Percentiles rank a stretch among this genome's conserved stretches.
These are phyloP conservation scores for Serinus canaria DNA, from an alignment of 2,113 vertebrate species.

Conservation along the genomic window DNA sequence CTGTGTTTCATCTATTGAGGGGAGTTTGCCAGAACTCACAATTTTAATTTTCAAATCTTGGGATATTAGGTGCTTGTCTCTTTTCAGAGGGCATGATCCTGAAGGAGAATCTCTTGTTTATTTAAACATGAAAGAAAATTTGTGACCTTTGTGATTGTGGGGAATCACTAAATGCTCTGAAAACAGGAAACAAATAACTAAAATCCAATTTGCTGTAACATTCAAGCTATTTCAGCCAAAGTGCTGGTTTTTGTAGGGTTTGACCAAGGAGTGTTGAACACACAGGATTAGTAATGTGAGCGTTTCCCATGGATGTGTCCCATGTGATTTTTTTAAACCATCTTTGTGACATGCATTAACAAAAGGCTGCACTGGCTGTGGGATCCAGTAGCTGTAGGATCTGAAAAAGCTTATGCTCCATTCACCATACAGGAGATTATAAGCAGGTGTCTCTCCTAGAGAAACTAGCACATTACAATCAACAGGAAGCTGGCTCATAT, in stretches of 20 bases:
- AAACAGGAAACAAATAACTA: slow-evolving; percentile 23
- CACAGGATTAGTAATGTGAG: neutral
- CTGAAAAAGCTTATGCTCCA: neutral
- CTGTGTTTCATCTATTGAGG: neutral
- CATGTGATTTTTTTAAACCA: neutral
- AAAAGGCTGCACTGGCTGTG: neutral
- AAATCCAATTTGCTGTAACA: neutral
- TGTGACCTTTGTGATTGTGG: neutral
- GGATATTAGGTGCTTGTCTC: neutral
- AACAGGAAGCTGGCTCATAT: slow-evolving; percentile 3
- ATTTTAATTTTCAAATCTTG: neutral
- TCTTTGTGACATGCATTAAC: neutral
- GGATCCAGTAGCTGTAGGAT: neutral
- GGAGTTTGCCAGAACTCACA: neutral
- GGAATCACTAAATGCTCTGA: neutral
- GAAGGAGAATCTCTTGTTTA: neutral
- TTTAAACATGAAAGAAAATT: neutral
- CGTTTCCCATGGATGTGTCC: neutral
- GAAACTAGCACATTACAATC: neutral
- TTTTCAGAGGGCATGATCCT: neutral
- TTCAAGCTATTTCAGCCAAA: neutral
- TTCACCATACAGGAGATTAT: neutral
- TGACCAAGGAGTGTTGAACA: neutral
- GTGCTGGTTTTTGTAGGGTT: neutral
- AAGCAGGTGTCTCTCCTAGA: slow-evolving; percentile 51